Conservation (phyloP, 2,888 invertebrate genomes). For the Ectemnius continuus region DNA sequence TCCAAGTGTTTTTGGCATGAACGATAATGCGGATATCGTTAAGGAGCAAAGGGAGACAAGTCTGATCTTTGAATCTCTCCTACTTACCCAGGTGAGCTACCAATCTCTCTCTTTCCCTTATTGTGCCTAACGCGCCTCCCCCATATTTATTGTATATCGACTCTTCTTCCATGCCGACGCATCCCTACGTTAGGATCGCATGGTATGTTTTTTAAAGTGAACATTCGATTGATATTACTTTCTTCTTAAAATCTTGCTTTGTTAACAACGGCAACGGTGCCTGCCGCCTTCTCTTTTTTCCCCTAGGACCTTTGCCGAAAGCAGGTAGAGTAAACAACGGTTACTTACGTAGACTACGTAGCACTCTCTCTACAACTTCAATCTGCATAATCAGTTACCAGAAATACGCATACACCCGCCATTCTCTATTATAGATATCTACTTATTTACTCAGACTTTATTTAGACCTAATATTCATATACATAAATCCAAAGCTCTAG, state of each 20-base stretch:
- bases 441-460: no score
- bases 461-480: slow-evolving; percentile 12
- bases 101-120: background rate
- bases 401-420: no score
- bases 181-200: slow-evolving; percentile 50
- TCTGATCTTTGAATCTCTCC: slow-evolving; percentile 85
- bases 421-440: no score
- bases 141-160: background rate
- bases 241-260: no score
- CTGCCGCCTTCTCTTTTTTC: no score
- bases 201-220: slow-evolving; percentile 42
- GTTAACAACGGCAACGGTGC: no score
- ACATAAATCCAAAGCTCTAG: background rate
- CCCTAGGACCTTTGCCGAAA: slow-evolving; percentile 26
- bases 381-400: no score
- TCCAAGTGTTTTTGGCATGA: slow-evolving; percentile 94
- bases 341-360: no score
- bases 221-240: no score
- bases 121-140: background rate
- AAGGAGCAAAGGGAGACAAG: slow-evolving; percentile 94
- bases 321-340: background rate
- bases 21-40: slow-evolving; percentile 94
- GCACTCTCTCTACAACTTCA: no score
- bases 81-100: slow-evolving; percentile 86
- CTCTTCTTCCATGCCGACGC: background rate